Conservation (phyloP, 1,140 invertebrate genomes). For the Dysdera silvatica region DNA sequence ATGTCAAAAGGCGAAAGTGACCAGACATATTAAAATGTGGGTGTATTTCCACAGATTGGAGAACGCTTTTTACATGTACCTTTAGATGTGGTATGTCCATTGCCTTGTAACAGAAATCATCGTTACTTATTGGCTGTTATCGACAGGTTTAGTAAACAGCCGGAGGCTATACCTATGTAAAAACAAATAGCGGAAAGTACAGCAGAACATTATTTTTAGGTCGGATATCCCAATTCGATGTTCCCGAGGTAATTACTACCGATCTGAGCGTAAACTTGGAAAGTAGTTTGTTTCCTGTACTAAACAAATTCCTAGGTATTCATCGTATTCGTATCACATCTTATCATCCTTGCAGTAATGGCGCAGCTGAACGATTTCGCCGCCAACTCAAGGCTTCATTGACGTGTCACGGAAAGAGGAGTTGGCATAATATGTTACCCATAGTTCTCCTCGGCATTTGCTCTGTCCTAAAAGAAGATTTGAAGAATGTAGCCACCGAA, state of each 20-base stretch:
- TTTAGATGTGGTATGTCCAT: slow-evolving; percentile 46
- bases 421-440: slow-evolving; percentile 41
- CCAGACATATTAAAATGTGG: slow-evolving; percentile 14
- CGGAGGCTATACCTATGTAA: slow-evolving; percentile 42
- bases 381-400: slow-evolving; percentile 41
- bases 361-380: slow-evolving; percentile 42
- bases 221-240: slow-evolving; percentile 42
- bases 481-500: slow-evolving; percentile 27
- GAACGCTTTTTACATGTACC: slow-evolving; percentile 45
- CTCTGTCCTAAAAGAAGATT: slow-evolving; percentile 36
- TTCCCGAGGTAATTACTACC: slow-evolving; percentile 36
- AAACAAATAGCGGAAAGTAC: slow-evolving; percentile 42
- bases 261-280: slow-evolving; percentile 47
- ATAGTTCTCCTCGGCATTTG: slow-evolving; percentile 40
- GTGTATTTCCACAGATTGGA: background rate
- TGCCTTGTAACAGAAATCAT: slow-evolving; percentile 39
- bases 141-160: slow-evolving; percentile 45
- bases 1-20: slow-evolving; percentile 24
- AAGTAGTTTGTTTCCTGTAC: slow-evolving; percentile 33
- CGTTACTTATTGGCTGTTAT: slow-evolving; percentile 44
- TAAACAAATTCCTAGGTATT: slow-evolving; percentile 18
- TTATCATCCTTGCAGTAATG: slow-evolving; percentile 40
- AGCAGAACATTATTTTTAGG: slow-evolving; percentile 35
- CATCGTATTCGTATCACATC: slow-evolving; percentile 12
- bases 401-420: slow-evolving; percentile 5